Percentiles rank a stretch among this genome's conserved stretches.
Evolutionary conservation across 2,797 vertebrate species (phyloP).

Genomic region (Halcyon badia): DNA sequence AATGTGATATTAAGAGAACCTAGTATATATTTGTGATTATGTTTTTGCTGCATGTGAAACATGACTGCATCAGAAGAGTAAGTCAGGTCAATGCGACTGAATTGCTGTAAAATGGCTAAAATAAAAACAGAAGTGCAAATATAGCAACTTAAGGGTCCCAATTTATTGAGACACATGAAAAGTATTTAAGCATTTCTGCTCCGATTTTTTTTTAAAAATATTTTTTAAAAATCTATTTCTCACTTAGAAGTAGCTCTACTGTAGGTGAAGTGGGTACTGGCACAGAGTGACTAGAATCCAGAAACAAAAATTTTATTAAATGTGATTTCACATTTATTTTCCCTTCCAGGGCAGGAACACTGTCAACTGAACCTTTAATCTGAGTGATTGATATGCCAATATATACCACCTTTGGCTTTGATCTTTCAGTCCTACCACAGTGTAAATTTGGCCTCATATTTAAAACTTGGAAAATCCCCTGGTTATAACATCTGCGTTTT

Average conservation of each 20-base stretch:
- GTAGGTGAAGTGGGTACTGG: neutral
- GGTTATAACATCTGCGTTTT: slow-evolving; percentile 4
- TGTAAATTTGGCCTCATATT: neutral
- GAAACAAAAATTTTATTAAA: neutral
- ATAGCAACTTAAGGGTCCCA: too few species aligned
- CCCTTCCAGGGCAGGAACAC: neutral
- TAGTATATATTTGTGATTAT: neutral
- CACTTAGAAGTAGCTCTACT: neutral
- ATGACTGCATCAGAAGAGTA: neutral
- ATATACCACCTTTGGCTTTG: slow-evolving; percentile 23
- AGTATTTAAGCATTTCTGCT: neutral
- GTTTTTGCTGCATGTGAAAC: neutral
- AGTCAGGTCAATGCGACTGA: slow-evolving; percentile 5
- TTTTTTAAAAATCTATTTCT: neutral
- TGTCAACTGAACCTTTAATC: neutral
- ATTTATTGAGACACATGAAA: neutral
- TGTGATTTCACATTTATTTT: neutral
- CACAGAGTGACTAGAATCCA: neutral
- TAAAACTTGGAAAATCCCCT: slow-evolving; percentile 58
- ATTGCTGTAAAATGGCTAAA: slow-evolving; percentile 6
- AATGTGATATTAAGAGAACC: neutral
- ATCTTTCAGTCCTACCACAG: neutral
- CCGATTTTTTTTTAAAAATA: neutral
- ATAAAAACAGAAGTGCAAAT: neutral
- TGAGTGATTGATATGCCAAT: neutral